phyloP scores from a whole-genome alignment of 2,888 invertebrate genomes.

The Sarcophaga rosellei region DNA sequence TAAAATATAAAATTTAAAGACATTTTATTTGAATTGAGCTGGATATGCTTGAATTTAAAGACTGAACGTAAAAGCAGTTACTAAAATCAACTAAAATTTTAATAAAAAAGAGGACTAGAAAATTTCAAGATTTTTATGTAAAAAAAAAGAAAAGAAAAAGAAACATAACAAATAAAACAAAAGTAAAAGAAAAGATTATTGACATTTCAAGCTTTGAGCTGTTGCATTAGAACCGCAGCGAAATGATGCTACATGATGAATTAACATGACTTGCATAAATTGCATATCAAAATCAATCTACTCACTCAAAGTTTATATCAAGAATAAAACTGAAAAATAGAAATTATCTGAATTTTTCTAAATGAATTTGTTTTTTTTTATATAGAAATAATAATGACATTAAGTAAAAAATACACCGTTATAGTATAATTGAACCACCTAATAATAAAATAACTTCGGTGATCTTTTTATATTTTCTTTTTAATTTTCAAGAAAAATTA shows the following conservation, averaged over 20 bases:
- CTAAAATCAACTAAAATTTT: background rate
- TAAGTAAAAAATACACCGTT: too few relatives aligned
- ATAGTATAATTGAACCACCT: too few relatives aligned
- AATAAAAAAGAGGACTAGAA: background rate
- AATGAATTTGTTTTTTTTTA: too few relatives aligned
- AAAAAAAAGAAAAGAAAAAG: slow-evolving; percentile 19
- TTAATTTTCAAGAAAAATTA: background rate
- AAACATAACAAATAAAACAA: background rate
- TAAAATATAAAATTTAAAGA: slow-evolving; percentile 20
- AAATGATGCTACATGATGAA: too few relatives aligned
- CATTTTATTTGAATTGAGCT: slow-evolving; percentile 61
- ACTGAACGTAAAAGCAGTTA: background rate
- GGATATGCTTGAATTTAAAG: slow-evolving; percentile 65
- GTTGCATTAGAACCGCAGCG: too few relatives aligned
- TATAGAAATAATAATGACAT: too few relatives aligned
- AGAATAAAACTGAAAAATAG: too few relatives aligned
- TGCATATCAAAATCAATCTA: too few relatives aligned
- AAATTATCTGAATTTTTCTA: too few relatives aligned
- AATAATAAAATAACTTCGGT: background rate
- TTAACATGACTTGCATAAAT: too few relatives aligned
- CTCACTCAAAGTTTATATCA: too few relatives aligned
- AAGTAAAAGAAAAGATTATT: background rate
- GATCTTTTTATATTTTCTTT: background rate
- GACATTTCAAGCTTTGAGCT: too few relatives aligned
- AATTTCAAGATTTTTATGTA: slow-evolving; percentile 10